Evolutionary conservation across 2,888 invertebrate genomes (phyloP).

Genomic region (Cephus nigrinus): DNA sequence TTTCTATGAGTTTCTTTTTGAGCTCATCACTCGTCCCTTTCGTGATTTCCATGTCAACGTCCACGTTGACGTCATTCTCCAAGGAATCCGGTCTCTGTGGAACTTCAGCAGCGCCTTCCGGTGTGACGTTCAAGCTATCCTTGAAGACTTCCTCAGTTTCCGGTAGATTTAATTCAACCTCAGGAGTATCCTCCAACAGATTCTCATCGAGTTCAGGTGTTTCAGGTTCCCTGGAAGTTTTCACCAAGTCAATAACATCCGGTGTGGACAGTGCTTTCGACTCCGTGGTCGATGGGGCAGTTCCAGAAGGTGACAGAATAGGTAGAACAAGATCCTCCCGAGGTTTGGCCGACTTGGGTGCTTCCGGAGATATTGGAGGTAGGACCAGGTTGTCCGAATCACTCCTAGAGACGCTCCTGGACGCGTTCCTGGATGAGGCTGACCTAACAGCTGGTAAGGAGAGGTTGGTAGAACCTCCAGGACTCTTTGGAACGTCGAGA

Average conservation of each 20-base stretch:
- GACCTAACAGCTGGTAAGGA: constrained; percentile 55
- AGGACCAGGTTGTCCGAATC: constrained; percentile 43
- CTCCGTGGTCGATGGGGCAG: constrained; percentile 20
- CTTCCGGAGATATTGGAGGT: constrained; percentile 55
- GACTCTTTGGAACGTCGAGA: constrained; percentile 10
- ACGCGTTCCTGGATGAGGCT: constrained; percentile 29
- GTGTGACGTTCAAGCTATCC: constrained; percentile 66
- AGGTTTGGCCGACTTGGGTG: constrained; percentile 38
- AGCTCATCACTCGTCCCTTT: constrained; percentile 12
- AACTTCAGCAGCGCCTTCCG: constrained; percentile 35
- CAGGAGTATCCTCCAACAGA: constrained; percentile 6
- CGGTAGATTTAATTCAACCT: constrained; percentile 17
- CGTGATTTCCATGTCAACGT: neutral
- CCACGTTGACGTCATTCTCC: constrained; percentile 25
- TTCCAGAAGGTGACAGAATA: constrained; percentile 39
- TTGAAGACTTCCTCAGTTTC: constrained; percentile 58
- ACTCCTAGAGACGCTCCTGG: constrained; percentile 36
- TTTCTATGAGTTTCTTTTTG: constrained; percentile 40
- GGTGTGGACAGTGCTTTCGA: constrained; percentile 10
- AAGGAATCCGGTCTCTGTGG: constrained; percentile 47
- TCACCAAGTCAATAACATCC: constrained; percentile 3
- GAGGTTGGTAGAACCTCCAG: constrained; percentile 28
- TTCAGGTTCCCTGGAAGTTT: constrained; percentile 6
- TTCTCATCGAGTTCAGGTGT: constrained; percentile 17
- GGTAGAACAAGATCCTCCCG: constrained; percentile 48